Evolutionary conservation across 2,113 vertebrate genomes (phyloP).

Genomic region (Periophthalmodon schlosseri): DNA sequence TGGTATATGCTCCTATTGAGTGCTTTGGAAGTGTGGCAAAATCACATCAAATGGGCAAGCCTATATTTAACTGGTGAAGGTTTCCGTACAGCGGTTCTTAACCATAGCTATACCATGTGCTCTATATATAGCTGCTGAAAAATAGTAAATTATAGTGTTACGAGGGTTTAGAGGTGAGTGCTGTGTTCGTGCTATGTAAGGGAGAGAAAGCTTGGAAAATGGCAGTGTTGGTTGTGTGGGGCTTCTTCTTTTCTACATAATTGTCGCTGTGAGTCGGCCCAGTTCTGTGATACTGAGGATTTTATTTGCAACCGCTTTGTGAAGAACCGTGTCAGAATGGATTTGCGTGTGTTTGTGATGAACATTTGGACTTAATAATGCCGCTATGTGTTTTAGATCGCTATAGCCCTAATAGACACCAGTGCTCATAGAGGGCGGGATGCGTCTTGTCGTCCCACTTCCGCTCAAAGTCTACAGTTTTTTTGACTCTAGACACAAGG

Average conservation of each 20-base stretch:
- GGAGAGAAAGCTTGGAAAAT: conserved; percentile 40
- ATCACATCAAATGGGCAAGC: conserved; percentile 43
- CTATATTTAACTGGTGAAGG: conserved; percentile 58
- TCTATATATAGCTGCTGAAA: conserved; percentile 46
- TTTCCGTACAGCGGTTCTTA: conserved; percentile 39
- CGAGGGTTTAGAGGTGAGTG: conserved; percentile 36
- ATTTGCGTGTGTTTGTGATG: no score
- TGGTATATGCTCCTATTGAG: conserved; percentile 4
- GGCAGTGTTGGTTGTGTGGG: conserved; percentile 16
- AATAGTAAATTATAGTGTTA: conserved; percentile 46
- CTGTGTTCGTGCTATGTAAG: conserved; percentile 42
- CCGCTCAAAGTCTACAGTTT: neutral
- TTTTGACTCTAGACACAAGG: neutral
- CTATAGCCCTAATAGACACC: no score
- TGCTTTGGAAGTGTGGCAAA: conserved; percentile 33
- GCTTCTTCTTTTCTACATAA: conserved; percentile 20
- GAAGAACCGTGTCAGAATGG: no score
- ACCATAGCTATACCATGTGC: conserved; percentile 40
- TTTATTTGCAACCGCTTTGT: neutral
- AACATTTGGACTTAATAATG: no score
- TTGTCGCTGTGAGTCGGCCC: conserved; percentile 15
- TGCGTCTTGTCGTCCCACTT: no score
- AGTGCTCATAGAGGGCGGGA: no score
- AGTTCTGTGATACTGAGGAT: conserved; percentile 18
- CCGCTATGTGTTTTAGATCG: no score